Conservation (phyloP, 2,797 vertebrate species). For the Coranthus polyacanthus region DNA sequence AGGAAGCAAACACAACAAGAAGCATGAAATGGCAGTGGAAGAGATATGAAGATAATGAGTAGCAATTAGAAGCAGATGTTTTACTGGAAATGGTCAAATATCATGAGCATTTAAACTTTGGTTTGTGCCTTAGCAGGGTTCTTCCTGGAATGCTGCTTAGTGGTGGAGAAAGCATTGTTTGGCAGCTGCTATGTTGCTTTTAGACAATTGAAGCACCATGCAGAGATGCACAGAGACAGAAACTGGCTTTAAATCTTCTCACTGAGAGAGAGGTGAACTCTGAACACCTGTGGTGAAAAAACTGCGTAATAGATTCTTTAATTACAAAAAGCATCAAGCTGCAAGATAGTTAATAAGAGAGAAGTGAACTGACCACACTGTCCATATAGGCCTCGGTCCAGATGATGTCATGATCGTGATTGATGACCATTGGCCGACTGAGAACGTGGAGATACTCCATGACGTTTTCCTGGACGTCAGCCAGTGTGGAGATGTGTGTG, state of each 20-base stretch:
- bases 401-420: conserved; percentile 95
- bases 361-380: conserved; percentile 87
- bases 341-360: background rate
- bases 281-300: background rate
- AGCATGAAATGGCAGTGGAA: conserved; percentile 40
- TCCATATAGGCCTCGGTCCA: conserved; percentile 99
- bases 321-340: no score
- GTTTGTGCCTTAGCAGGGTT: background rate
- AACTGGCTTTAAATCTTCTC: background rate
- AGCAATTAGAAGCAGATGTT: background rate
- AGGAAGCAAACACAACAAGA: conserved; percentile 24
- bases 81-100: background rate
- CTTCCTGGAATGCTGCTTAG: background rate
- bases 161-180: background rate
- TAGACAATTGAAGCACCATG: conserved; percentile 16
- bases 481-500: conserved; percentile 95
- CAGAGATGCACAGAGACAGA: conserved; percentile 7
- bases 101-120: background rate
- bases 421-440: conserved; percentile 98
- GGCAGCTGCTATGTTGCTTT: background rate
- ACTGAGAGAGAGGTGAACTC: background rate
- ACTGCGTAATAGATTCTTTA: background rate
- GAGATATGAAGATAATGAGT: conserved; percentile 11
- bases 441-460: conserved; percentile 98
- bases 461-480: conserved; percentile 96